These are phyloP conservation scores for Rhyzopertha dominica DNA, from an alignment of 1,140 invertebrate species.

Conservation along the genomic window DNA sequence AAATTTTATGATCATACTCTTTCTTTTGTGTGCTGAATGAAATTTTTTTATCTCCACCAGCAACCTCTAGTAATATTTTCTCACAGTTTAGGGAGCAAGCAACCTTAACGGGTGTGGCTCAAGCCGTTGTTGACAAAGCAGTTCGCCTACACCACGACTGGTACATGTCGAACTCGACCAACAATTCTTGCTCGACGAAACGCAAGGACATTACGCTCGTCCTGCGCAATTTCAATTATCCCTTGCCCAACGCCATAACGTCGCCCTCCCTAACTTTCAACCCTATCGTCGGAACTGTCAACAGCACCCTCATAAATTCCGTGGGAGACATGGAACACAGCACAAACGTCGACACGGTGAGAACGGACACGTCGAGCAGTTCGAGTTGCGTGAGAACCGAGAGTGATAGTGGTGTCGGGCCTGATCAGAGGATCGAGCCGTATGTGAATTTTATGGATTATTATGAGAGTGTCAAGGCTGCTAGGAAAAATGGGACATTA, in stretches of 20 bases:
- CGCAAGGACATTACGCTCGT: slow-evolving; percentile 79
- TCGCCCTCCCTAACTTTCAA: slow-evolving; percentile 55
- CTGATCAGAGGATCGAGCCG: slow-evolving; percentile 54
- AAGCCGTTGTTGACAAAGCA: slow-evolving; percentile 82
- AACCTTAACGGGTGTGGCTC: slow-evolving; percentile 75
- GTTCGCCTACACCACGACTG: slow-evolving; percentile 78
- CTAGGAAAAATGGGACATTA: slow-evolving; percentile 32
- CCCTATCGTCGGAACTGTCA: slow-evolving; percentile 47
- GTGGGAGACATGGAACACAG: slow-evolving; percentile 23
- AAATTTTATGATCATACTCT: no score
- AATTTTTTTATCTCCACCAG: no score
- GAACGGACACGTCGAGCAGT: slow-evolving; percentile 37
- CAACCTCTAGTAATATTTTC: slow-evolving; percentile 7
- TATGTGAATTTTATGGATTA: slow-evolving; percentile 85
- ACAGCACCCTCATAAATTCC: slow-evolving; percentile 20
- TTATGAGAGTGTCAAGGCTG: slow-evolving; percentile 60
- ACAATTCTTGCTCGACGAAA: slow-evolving; percentile 49
- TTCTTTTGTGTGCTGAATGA: no score
- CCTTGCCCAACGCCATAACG: slow-evolving; percentile 59
- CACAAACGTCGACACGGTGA: slow-evolving; percentile 33
- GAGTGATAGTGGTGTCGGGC: slow-evolving; percentile 25
- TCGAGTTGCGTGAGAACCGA: slow-evolving; percentile 35
- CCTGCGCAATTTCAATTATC: slow-evolving; percentile 82
- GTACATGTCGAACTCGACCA: slow-evolving; percentile 60
- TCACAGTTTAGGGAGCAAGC: slow-evolving; percentile 72